A percentile compares a stretch with the other conserved stretches of the same genome.
These are phyloP conservation scores for Lagopus leucura DNA, from an alignment of 2,113 vertebrate genomes.

Conservation along the genomic window DNA sequence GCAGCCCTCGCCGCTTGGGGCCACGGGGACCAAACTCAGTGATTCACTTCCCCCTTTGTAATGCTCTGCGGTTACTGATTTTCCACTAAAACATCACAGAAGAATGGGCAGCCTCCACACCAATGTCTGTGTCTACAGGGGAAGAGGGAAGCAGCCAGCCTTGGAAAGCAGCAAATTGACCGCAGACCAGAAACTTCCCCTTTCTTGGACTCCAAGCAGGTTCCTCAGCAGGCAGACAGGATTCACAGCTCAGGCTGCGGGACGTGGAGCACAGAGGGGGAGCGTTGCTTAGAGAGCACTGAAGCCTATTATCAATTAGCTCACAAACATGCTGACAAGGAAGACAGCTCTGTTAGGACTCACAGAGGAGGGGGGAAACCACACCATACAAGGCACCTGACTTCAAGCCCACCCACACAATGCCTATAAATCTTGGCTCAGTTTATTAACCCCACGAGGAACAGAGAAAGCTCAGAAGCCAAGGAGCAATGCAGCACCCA, in stretches of 20 bases:
- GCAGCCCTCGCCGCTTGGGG: conserved; percentile 8
- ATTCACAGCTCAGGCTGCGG: background rate
- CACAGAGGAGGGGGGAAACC: background rate
- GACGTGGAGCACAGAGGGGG: background rate
- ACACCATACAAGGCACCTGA: conserved; percentile 46
- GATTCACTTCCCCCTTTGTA: conserved; percentile 71
- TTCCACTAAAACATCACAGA: conserved; percentile 69
- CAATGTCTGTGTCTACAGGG: conserved; percentile 25
- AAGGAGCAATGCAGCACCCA: background rate
- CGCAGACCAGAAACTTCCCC: conserved; percentile 58
- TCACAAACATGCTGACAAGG: conserved; percentile 41
- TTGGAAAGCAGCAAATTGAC: conserved; percentile 65
- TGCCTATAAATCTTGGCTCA: background rate
- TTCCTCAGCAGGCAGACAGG: conserved; percentile 55
- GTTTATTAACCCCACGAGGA: background rate
- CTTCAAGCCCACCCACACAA: conserved; percentile 41
- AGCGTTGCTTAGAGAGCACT: conserved; percentile 24
- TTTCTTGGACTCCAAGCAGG: conserved; percentile 33
- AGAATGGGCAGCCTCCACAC: conserved; percentile 61
- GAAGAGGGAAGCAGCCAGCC: conserved; percentile 51
- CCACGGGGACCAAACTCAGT: conserved; percentile 45
- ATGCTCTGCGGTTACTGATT: conserved; percentile 55
- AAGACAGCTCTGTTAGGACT: conserved; percentile 42
- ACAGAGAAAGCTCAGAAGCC: conserved; percentile 1
- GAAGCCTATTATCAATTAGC: conserved; percentile 49